Base-by-base conservation (phyloP, 2,113 vertebrate genomes). In the Percina caprodes region DNA sequence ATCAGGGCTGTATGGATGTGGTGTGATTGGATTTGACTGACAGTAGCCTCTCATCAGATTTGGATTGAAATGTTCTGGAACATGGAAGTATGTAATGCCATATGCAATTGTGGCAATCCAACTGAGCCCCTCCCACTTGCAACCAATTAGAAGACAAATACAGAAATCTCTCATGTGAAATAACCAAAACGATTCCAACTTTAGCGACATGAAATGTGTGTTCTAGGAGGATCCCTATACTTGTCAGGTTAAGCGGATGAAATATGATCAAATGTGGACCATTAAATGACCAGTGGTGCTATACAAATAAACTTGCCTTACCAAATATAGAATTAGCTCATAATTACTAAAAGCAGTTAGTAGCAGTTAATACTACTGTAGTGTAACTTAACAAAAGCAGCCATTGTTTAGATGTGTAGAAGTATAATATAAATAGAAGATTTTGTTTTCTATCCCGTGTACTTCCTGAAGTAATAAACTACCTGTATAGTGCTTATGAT, bases 401-500 rank as follows among this genome's bases (percentile, higher is more conserved):
- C 19, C 7, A 23, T 39, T 23, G 33, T 24, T 42, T 24, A 2
- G 2, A 14, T 66, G 39, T 58, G 6, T 58, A 13, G 24, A 21
- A 35, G 26, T 68, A 11, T n/a, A 15, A 4, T 51, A 16, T 59
- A 35, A 49, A 77, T 5, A 9, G 61, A 49, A 7, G 6, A 10
- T 55, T 18, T 24, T 26, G 30, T 54, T 19, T 35, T 0, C 26
- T 51, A 48, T 23, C 74, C 51, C n/a, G 35, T 16, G 7, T 49
- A 11, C 24, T 45, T 66, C 23, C 1, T 71, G 33, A 69, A 69
- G 49, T 45, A 12, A 72, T 16, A 39, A 13, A 33, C 23, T 52
- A 26, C 49, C 56, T 55, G 68, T 26, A 39, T 73, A 39, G 6
- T 39, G 33, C 76, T 70, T 13, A 74, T 65, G 46, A 74, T 4